Percentiles rank a stretch among this genome's conserved stretches.
Evolutionary conservation across 2,113 vertebrate species (phyloP).

Genomic region (Hippocampus barbouri): DNA sequence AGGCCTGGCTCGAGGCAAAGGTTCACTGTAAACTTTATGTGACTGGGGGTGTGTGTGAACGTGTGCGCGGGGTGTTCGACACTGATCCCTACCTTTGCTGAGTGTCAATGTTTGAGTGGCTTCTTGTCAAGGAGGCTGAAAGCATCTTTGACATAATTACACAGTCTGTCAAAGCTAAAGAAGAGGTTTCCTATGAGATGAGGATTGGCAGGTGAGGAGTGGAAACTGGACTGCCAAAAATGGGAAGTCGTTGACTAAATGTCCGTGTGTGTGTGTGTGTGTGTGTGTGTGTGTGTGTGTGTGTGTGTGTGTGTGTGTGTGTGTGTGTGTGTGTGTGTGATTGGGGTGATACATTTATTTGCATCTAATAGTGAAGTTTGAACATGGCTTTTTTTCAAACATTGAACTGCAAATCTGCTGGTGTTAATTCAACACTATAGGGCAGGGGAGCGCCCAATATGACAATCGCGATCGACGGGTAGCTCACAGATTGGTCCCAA

Average conservation of each 20-base stretch:
- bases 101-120: conserved; percentile 50
- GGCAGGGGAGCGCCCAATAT: too few species aligned
- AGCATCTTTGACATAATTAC: conserved; percentile 54
- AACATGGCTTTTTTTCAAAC: neutral
- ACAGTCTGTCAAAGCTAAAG: conserved; percentile 45
- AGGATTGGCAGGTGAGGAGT: conserved; percentile 39
- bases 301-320: conserved; percentile 13
- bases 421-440: too few species aligned
- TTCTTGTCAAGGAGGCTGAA: conserved; percentile 45
- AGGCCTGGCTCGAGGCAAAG: conserved; percentile 25
- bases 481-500: too few species aligned
- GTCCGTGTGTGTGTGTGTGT: conserved; percentile 31
- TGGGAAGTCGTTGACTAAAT: conserved; percentile 47
- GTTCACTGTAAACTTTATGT: conserved; percentile 35
- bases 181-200: conserved; percentile 41
- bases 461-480: too few species aligned
- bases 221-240: conserved; percentile 52
- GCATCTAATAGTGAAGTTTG: too few species aligned
- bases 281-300: conserved; percentile 8
- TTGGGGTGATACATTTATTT: neutral
- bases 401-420: too few species aligned
- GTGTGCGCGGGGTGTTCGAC: conserved; percentile 38
- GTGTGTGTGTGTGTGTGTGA: conserved; percentile 12
- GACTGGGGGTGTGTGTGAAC: conserved; percentile 6
- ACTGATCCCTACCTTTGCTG: conserved; percentile 50